A percentile compares a stretch with the other conserved stretches of the same genome.
Evolutionary conservation across 2,113 vertebrate species (phyloP).

Genomic region (Hassar affinis): DNA sequence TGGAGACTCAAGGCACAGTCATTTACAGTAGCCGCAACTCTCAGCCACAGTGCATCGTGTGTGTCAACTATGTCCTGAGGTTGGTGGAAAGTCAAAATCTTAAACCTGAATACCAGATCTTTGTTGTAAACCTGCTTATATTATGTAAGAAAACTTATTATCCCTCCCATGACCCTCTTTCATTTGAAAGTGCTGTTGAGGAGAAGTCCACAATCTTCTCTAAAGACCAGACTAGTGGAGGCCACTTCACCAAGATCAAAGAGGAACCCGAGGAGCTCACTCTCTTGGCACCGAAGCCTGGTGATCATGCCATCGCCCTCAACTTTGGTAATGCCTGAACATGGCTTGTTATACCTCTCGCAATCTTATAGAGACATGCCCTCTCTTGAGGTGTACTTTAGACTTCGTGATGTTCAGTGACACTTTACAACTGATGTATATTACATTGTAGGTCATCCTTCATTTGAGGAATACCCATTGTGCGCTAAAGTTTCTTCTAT

Average conservation of each 20-base stretch:
- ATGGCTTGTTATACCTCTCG: background rate
- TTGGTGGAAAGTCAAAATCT: slow-evolving; percentile 56
- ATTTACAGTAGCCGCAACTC: slow-evolving; percentile 98
- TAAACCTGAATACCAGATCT: background rate
- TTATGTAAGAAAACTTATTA: background rate
- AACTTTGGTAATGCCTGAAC: slow-evolving; percentile 82
- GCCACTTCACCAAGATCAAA: slow-evolving; percentile 88
- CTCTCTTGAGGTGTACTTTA: background rate
- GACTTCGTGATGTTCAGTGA: background rate
- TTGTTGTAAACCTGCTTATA: background rate
- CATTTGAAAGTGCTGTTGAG: slow-evolving; percentile 83
- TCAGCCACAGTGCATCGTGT: slow-evolving; percentile 96
- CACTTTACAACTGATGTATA: background rate
- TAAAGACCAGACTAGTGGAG: slow-evolving; percentile 85
- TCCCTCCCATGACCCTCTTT: background rate
- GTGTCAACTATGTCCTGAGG: slow-evolving; percentile 96
- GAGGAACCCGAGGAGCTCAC: slow-evolving; percentile 94
- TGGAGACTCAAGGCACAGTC: slow-evolving; percentile 93
- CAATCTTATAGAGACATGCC: background rate
- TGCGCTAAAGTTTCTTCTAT: slow-evolving; percentile 69
- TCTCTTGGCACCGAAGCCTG: slow-evolving; percentile 88
- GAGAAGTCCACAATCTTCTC: slow-evolving; percentile 89
- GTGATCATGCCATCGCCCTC: slow-evolving; percentile 86
- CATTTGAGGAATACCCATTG: slow-evolving; percentile 72
- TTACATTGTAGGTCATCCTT: slow-evolving; percentile 69